These are phyloP conservation scores for Sebastes goodei DNA, from an alignment of 2,797 vertebrate species.

Conservation along the genomic window DNA sequence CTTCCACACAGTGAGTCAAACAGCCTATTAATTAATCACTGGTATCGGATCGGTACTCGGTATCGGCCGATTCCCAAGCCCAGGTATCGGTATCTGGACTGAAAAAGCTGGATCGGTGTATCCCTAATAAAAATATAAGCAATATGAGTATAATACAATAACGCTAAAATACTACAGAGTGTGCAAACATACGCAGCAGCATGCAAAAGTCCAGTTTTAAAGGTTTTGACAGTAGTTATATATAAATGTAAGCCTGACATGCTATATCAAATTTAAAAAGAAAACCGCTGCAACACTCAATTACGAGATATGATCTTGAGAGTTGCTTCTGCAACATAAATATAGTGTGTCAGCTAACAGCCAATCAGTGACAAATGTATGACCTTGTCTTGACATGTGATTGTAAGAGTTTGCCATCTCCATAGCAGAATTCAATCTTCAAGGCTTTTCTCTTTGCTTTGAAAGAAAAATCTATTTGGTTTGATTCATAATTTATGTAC, in stretches of 20 bases:
- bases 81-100: too few species aligned
- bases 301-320: background rate
- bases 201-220: background rate
- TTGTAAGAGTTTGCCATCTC: background rate
- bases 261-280: background rate
- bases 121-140: too few species aligned
- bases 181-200: background rate
- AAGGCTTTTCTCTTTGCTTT: background rate
- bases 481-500: background rate
- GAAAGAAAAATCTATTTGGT: background rate
- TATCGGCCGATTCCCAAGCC: too few species aligned
- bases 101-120: too few species aligned
- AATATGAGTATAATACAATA: too few species aligned
- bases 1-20: too few species aligned
- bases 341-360: background rate
- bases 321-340: background rate
- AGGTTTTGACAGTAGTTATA: background rate
- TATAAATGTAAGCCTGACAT: background rate
- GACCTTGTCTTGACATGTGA: background rate
- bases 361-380: background rate
- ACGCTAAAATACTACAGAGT: too few species aligned
- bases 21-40: too few species aligned
- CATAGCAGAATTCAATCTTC: background rate
- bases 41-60: too few species aligned
- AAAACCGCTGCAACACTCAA: background rate